Conservation (phyloP, 2,797 vertebrate genomes). For the Microchirus variegatus region DNA sequence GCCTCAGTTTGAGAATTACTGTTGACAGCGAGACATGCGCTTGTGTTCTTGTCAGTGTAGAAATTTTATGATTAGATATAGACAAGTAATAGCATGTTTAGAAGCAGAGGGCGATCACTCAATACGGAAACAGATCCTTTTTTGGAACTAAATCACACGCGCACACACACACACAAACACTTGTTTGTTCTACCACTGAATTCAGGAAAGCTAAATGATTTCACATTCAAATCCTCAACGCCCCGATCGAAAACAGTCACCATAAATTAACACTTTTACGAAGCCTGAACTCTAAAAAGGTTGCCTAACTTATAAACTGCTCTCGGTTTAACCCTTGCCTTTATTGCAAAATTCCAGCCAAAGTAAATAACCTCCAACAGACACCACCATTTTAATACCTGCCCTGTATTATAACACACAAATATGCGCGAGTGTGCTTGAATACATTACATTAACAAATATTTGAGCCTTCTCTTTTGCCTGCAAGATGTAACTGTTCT, state of each 20-base stretch:
- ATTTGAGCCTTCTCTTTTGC: conserved; percentile 30
- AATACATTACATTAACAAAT: conserved; percentile 46
- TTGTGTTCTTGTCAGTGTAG: conserved; percentile 32
- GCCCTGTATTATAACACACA: conserved; percentile 3
- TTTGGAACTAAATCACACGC: conserved; percentile 29
- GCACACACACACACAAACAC: conserved; percentile 9
- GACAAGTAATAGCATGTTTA: conserved; percentile 46
- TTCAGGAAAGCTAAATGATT: conserved; percentile 13
- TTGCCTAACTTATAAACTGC: conserved; percentile 9
- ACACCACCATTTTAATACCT: conserved; percentile 2
- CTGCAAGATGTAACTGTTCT: background rate
- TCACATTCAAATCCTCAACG: conserved; percentile 17
- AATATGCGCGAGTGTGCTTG: conserved; percentile 29
- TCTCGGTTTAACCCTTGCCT: conserved; percentile 6
- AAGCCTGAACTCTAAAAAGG: conserved; percentile 2
- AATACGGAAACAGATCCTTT: conserved; percentile 31
- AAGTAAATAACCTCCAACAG: conserved; percentile 19
- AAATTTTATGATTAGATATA: conserved; percentile 47
- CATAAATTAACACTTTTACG: background rate
- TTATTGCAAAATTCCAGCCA: background rate
- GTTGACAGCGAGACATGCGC: conserved; percentile 8
- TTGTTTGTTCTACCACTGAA: conserved; percentile 15
- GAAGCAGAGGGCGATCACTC: conserved; percentile 38
- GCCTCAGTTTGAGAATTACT: conserved; percentile 17
- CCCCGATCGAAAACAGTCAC: conserved; percentile 21